Percentiles rank a stretch among this genome's conserved stretches.
These are phyloP conservation scores for Temnothorax curvispinosus DNA, from an alignment of 1,140 invertebrate species.

Conservation along the genomic window DNA sequence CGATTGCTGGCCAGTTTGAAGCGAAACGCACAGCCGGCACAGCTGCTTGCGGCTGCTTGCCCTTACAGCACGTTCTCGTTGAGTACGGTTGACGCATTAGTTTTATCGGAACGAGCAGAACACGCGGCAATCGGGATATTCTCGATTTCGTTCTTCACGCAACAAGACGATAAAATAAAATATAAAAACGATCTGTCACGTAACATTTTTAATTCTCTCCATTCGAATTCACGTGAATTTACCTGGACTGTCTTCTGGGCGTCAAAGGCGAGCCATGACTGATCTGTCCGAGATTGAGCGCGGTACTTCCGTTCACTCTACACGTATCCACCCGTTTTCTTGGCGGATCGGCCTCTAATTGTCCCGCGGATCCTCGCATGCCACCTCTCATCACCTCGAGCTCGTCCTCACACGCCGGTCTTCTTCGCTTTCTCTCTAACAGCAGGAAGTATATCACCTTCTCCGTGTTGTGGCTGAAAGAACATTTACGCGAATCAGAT, in stretches of 20 bases:
- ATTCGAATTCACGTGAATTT: not conserved
- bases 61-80: not conserved
- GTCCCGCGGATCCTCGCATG: slow-evolving; percentile 84
- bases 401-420: slow-evolving; percentile 98
- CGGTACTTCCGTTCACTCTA: slow-evolving; percentile 94
- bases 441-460: slow-evolving; percentile 99
- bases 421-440: slow-evolving; percentile 97
- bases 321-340: slow-evolving; percentile 97
- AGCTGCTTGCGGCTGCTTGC: slow-evolving; percentile 13
- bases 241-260: slow-evolving; percentile 94
- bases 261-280: slow-evolving; percentile 98
- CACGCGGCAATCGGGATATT: not conserved
- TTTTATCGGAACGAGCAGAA: not conserved
- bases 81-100: not conserved
- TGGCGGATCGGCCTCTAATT: slow-evolving; percentile 92
- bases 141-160: not conserved
- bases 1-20: slow-evolving; percentile 38
- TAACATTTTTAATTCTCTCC: not conserved
- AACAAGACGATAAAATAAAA: not conserved
- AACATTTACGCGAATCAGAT: not conserved
- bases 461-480: slow-evolving; percentile 98
- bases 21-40: not conserved
- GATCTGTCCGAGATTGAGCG: slow-evolving; percentile 95
- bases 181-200: not conserved
- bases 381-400: slow-evolving; percentile 92